phyloP scores from a whole-genome alignment of 2,888 invertebrate species.

The Taphrorychus bicolor region DNA sequence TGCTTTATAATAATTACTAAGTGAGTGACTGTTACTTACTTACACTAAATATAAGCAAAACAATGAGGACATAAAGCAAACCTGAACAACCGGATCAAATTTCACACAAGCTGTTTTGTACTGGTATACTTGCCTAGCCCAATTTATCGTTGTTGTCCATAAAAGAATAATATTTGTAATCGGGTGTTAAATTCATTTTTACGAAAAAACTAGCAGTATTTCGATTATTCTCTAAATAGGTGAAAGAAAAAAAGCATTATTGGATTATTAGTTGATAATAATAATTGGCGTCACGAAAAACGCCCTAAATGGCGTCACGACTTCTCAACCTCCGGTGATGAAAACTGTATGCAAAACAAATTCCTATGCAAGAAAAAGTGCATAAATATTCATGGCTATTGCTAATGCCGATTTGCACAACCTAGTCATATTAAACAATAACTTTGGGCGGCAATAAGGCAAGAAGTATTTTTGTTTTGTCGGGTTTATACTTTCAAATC shows the following conservation, averaged over 20 bases:
- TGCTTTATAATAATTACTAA: no score
- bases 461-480: conserved; percentile 13
- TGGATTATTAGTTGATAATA: no score
- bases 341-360: not conserved
- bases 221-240: not conserved
- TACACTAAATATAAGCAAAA: not conserved
- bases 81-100: not conserved
- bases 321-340: not conserved
- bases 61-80: not conserved
- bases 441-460: not conserved
- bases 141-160: not conserved
- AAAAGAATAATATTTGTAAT: no score
- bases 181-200: not conserved
- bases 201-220: no score
- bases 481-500: conserved; percentile 1
- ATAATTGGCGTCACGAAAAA: no score
- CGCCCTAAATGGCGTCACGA: not conserved
- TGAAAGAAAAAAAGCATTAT: not conserved
- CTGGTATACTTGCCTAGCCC: not conserved
- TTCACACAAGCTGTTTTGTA: not conserved
- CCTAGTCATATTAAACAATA: not conserved
- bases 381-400: not conserved
- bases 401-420: not conserved
- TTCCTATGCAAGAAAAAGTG: not conserved
- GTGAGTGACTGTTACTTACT: no score